phyloP scores from a whole-genome alignment of 2,888 invertebrate genomes.

The Metallyticus violacea region DNA sequence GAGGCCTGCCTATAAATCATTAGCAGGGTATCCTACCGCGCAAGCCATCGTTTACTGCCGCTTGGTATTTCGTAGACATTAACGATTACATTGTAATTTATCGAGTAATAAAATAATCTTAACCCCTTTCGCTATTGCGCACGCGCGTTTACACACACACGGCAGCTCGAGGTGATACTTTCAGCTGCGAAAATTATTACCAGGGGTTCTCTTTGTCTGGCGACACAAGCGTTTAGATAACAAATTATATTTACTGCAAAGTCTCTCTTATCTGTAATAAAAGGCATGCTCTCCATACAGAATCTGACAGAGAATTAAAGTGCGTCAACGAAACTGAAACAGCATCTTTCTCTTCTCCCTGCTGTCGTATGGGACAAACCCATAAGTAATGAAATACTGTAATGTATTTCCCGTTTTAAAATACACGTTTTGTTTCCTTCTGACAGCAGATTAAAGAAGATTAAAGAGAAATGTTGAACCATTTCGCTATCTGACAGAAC shows the following conservation, averaged over 20 bases:
- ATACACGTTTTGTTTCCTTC: neutral
- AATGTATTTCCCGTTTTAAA: neutral
- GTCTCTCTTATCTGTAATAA: neutral
- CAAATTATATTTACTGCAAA: neutral
- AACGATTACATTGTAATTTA: constrained; percentile 14
- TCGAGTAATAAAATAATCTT: constrained; percentile 8
- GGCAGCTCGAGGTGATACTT: neutral
- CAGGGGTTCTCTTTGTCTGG: neutral
- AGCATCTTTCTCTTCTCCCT: neutral
- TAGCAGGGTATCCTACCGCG: neutral
- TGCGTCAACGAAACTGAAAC: neutral
- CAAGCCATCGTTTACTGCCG: neutral
- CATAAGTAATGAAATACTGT: neutral
- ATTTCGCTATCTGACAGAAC: neutral
- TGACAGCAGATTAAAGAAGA: too few relatives aligned
- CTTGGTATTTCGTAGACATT: neutral
- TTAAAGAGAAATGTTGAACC: too few relatives aligned
- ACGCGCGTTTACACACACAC: neutral
- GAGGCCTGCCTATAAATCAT: neutral
- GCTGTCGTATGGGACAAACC: neutral
- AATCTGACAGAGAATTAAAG: neutral
- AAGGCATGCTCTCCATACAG: neutral
- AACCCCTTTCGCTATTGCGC: neutral
- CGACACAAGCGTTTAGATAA: neutral
- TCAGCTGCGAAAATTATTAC: neutral